Evolutionary conservation across 2,888 invertebrate species (phyloP), one percentile per base, ranked within the genome.

Genomic region (Hecatera dysodea): DNA sequence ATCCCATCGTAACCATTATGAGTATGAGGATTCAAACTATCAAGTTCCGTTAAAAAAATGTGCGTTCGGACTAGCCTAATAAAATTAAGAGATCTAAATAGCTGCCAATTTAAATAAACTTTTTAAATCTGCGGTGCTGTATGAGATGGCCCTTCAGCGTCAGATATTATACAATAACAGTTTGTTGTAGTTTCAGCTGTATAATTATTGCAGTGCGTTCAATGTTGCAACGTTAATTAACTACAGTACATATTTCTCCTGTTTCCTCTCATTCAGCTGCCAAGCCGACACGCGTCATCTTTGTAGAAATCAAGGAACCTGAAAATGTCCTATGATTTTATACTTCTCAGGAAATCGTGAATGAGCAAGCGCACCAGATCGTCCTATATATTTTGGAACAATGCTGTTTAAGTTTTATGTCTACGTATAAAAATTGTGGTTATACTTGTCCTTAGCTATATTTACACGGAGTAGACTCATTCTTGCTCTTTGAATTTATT

Each of bases 11-110:
- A 19, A 22, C 22, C 27, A 72, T 48, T 48, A 24, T 42, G 2
- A 48, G 19, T 61, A 73, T 73, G 2, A 36, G 36, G 59, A 11
- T 15, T 15, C 11, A 15, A 39, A 39, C 39, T 39, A 39, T 27
- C 8, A 29, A 24, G 15, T 72, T 48, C 19, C 36, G 22, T 55
- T 11, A 19, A 42, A 17, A 61, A 15, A 29, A n/a, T 65, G 15
- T 9, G n/a, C n/a, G 12, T 27, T 55, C 17, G 24, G 0, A 27
- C 17, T 15, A 1, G 19, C 15, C 8, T 17, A 19, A 33, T 33
- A 8, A 29, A 53, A 68, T 1, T 24, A 53, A 17, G 19, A 39
- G 15, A 5, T 19, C 6, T 11, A 44, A 27, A n/a, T 36, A 22
- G 3, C 9, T 48, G 39, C 1, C 2, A 24, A 36, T 24, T 17